Percentiles rank a stretch among this genome's conserved stretches.
phyloP scores from a whole-genome alignment of 2,113 vertebrate genomes.

The Reinhardtius hippoglossoides region DNA sequence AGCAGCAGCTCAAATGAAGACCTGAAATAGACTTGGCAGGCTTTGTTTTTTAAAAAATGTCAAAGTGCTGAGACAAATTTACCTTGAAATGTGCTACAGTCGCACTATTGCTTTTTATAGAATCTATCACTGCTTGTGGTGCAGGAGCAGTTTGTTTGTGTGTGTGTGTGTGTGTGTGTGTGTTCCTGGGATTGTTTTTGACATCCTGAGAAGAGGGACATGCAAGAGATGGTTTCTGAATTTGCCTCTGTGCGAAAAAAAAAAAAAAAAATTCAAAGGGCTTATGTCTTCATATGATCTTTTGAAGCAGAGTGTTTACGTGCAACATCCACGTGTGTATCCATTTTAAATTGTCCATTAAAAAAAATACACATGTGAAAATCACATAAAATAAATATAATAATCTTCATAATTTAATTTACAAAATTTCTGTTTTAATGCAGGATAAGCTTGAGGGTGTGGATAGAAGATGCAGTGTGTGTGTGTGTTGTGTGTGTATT shows the following conservation, averaged over 20 bases:
- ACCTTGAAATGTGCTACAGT: conserved; percentile 75
- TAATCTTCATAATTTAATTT: too few species aligned
- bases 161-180: conserved; percentile 10
- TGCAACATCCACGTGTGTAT: background rate
- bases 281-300: background rate
- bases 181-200: conserved; percentile 44
- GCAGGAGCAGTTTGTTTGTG: conserved; percentile 19
- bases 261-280: conserved; percentile 17
- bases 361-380: background rate
- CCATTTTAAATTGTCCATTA: background rate
- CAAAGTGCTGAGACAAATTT: conserved; percentile 78
- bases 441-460: too few species aligned
- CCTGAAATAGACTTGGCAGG: conserved; percentile 76
- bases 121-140: conserved; percentile 53
- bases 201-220: conserved; percentile 41
- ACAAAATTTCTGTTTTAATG: too few species aligned
- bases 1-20: conserved; percentile 54
- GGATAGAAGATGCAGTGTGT: too few species aligned
- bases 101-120: conserved; percentile 73
- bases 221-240: conserved; percentile 40
- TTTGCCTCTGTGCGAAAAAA: conserved; percentile 25
- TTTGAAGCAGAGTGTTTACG: conserved; percentile 8
- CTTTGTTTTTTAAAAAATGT: conserved; percentile 70
- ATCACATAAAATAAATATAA: too few species aligned
- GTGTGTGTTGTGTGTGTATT: too few species aligned